Conservation (phyloP, 2,888 invertebrate genomes). For the Scaeva pyrastri region DNA sequence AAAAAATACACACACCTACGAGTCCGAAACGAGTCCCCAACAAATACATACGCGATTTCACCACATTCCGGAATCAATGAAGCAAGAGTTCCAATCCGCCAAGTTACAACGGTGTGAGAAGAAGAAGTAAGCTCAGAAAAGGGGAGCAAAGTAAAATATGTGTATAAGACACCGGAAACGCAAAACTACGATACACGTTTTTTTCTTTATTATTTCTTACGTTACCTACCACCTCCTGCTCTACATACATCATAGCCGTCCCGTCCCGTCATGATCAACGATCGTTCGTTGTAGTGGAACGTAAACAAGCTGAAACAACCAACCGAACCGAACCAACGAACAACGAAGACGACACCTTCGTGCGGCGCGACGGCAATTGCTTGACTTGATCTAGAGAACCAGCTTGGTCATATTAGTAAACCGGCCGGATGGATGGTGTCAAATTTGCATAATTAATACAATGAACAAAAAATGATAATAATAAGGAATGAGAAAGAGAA, state of each 20-base stretch:
- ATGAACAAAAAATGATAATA: constrained; percentile 20
- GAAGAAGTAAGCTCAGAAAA: constrained; percentile 68
- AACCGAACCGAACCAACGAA: constrained; percentile 23
- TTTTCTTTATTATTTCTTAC: constrained; percentile 29
- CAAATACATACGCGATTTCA: constrained; percentile 41
- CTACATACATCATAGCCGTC: constrained; percentile 60
- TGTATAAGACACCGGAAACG: constrained; percentile 74
- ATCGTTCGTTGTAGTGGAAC: constrained; percentile 65
- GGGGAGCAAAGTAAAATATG: constrained; percentile 64
- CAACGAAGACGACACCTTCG: constrained; percentile 66
- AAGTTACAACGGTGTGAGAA: constrained; percentile 34
- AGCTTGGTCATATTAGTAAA: constrained; percentile 64
- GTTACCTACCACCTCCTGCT: constrained; percentile 46
- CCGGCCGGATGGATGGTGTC: constrained; percentile 76
- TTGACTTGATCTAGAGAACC: constrained; percentile 52
- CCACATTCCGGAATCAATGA: constrained; percentile 71
- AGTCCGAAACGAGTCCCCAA: constrained; percentile 65
- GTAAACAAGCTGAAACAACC: constrained; percentile 61
- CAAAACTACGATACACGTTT: constrained; percentile 72
- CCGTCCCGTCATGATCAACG: constrained; percentile 38
- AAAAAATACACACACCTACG: constrained; percentile 63
- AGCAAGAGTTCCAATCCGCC: constrained; percentile 61
- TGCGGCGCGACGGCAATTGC: constrained; percentile 37
- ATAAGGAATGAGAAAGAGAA: constrained; percentile 66
- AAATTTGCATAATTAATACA: constrained; percentile 74